Evolutionary conservation across 2,888 invertebrate species (phyloP).

Genomic region (Aphidius colemani): DNA sequence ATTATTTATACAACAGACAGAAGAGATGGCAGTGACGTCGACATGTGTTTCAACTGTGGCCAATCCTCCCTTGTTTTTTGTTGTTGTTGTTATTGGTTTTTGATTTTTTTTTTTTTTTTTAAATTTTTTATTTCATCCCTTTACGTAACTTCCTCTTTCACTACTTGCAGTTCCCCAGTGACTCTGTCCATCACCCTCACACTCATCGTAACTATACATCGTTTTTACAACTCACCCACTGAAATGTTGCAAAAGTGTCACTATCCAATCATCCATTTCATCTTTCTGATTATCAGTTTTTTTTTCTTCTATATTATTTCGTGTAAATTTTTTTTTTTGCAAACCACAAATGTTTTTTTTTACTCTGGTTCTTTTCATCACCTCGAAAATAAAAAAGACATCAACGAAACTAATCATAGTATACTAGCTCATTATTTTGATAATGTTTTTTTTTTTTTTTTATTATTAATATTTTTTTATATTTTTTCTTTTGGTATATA

Average conservation of each 20-base stretch:
- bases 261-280: slow-evolving; percentile 30
- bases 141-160: slow-evolving; percentile 18
- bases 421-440: not conserved
- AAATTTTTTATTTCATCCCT: not conserved
- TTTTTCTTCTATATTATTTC: not conserved
- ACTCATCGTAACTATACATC: slow-evolving; percentile 49
- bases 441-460: not conserved
- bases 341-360: slow-evolving; percentile 2
- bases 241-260: slow-evolving; percentile 19
- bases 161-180: slow-evolving; percentile 25
- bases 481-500: slow-evolving; percentile 1
- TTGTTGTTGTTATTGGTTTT: not conserved
- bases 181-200: slow-evolving; percentile 35
- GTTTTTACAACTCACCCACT: slow-evolving; percentile 42
- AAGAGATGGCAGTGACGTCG: slow-evolving; percentile 58
- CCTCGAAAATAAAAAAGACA: not conserved
- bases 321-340: not conserved
- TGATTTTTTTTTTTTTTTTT: no score
- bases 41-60: slow-evolving; percentile 53
- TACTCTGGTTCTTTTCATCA: not conserved
- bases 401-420: no score
- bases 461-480: no score
- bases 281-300: slow-evolving; percentile 20
- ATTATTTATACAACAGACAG: slow-evolving; percentile 43
- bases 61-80: slow-evolving; percentile 21